phyloP scores from a whole-genome alignment of 2,888 invertebrate species.

The Ectemnius cavifrons region DNA sequence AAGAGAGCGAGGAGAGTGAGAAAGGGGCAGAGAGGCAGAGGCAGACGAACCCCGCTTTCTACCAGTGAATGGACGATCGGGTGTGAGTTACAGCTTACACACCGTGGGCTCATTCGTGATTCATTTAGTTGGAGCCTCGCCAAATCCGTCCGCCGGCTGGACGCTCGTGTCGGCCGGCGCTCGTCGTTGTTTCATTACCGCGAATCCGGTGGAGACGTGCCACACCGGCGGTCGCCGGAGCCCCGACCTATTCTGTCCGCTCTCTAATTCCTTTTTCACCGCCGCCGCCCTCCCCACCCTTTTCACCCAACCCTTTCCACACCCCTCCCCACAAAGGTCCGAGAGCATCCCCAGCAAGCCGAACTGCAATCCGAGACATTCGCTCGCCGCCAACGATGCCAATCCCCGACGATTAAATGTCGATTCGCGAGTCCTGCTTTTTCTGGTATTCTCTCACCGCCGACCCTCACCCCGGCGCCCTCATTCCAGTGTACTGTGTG shows the following conservation, averaged over 20 bases:
- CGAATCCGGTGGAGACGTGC: slow-evolving; percentile 48
- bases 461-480: not conserved
- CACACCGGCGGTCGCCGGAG: slow-evolving; percentile 24
- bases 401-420: slow-evolving; percentile 53
- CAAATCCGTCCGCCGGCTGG: slow-evolving; percentile 61
- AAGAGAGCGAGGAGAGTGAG: too few relatives aligned
- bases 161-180: slow-evolving; percentile 35
- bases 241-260: not conserved
- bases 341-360: slow-evolving; percentile 12
- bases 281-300: not conserved
- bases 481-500: too few relatives aligned
- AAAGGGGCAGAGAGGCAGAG: too few relatives aligned
- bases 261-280: slow-evolving; percentile 13
- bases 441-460: slow-evolving; percentile 26
- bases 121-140: slow-evolving; percentile 69
- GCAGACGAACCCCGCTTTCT: not conserved
- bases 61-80: slow-evolving; percentile 50
- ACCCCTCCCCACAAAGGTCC: slow-evolving; percentile 15
- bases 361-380: slow-evolving; percentile 39
- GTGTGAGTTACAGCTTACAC: slow-evolving; percentile 63
- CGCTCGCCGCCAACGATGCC: slow-evolving; percentile 29
- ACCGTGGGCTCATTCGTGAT: slow-evolving; percentile 63
- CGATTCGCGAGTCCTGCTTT: slow-evolving; percentile 36
- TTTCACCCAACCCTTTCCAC: slow-evolving; percentile 8
- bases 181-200: slow-evolving; percentile 59